Evolutionary conservation across 2,888 invertebrate species (phyloP).

Genomic region (Endotricha flammealis): DNA sequence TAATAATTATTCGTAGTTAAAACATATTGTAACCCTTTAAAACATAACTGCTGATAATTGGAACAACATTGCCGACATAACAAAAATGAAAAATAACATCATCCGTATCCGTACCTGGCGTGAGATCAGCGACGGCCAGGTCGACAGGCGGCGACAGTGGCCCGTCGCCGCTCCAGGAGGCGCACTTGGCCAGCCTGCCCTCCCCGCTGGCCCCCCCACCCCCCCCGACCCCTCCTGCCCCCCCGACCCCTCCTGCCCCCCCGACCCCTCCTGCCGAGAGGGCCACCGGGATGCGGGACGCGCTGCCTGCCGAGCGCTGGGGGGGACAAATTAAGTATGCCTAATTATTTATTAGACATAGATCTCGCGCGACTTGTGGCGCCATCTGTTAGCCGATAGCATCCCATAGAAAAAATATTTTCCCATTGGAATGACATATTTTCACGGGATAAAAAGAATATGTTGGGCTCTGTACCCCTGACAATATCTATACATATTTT

Average conservation of each 20-base stretch:
- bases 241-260: slow-evolving; percentile 6
- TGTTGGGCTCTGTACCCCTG: too few relatives aligned
- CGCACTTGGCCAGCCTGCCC: slow-evolving; percentile 80
- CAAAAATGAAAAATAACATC: too few relatives aligned
- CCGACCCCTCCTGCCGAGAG: slow-evolving; percentile 13
- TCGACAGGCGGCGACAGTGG: slow-evolving; percentile 33
- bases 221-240: slow-evolving; percentile 14
- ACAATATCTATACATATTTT: too few relatives aligned
- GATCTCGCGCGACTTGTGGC: too few relatives aligned
- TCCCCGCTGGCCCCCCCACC: slow-evolving; percentile 18
- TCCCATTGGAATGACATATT: too few relatives aligned
- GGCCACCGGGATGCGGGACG: slow-evolving; percentile 62
- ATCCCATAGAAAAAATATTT: too few relatives aligned
- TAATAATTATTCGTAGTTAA: too few relatives aligned
- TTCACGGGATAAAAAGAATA: too few relatives aligned
- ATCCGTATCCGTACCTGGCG: slow-evolving; percentile 76
- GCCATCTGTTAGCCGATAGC: too few relatives aligned
- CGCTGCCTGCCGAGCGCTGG: slow-evolving; percentile 54
- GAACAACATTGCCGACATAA: too few relatives aligned
- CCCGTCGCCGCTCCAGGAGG: slow-evolving; percentile 82
- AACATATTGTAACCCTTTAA: too few relatives aligned
- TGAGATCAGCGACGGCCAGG: slow-evolving; percentile 57
- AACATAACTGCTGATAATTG: too few relatives aligned
- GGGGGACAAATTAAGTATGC: neutral
- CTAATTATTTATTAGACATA: neutral